Conservation (phyloP, 2,113 vertebrate species). For the Hemicordylus capensis region DNA sequence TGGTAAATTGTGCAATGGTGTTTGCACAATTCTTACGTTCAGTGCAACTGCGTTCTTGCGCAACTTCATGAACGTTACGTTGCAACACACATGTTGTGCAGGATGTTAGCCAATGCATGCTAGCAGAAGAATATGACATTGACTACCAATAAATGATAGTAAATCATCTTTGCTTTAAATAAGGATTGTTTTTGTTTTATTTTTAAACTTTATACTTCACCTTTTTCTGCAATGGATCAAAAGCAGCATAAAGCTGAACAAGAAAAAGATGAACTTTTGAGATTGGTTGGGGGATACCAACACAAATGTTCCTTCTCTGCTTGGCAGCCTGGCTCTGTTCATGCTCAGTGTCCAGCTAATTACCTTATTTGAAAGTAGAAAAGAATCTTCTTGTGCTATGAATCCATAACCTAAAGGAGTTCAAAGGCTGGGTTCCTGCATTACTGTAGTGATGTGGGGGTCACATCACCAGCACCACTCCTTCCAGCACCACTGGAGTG, state of each 20-base stretch:
- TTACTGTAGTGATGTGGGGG: too few relatives aligned
- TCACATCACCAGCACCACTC: too few relatives aligned
- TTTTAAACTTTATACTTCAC: too few relatives aligned
- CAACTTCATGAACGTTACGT: too few relatives aligned
- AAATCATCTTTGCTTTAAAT: background rate
- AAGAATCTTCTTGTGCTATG: background rate
- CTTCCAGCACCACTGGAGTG: background rate
- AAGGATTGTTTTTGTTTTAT: too few relatives aligned
- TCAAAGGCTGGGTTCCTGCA: background rate
- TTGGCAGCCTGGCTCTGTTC: background rate
- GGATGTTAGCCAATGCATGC: background rate
- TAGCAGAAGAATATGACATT: background rate
- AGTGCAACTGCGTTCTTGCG: too few relatives aligned
- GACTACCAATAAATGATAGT: background rate
- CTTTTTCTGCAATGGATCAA: too few relatives aligned
- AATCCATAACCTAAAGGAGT: background rate
- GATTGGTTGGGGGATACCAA: background rate
- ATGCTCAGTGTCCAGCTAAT: background rate
- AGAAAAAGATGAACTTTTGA: background rate
- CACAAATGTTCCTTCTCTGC: background rate
- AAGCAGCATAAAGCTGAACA: background rate
- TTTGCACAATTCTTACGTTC: too few relatives aligned
- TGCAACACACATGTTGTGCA: too few relatives aligned
- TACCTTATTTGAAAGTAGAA: background rate
- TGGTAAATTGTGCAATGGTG: too few relatives aligned